A percentile compares a stretch with the other conserved stretches of the same genome.
Conservation (phyloP, 1,140 invertebrate species). For the Drosophila subobscura region DNA sequence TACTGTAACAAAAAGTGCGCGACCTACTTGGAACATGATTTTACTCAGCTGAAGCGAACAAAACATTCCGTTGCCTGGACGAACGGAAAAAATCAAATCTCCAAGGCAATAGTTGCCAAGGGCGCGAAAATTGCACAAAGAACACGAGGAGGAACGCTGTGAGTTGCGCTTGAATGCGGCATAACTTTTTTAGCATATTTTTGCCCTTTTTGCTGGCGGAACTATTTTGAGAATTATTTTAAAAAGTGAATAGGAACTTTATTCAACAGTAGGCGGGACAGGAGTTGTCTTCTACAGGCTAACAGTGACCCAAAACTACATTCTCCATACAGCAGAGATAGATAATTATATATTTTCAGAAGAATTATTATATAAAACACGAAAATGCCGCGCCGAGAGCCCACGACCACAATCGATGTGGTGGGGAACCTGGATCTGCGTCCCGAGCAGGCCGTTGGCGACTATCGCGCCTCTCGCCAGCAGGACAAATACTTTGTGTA, state of each 20-base stretch:
- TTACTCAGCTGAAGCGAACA: conserved; percentile 19
- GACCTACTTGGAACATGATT: conserved; percentile 49
- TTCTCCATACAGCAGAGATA: background rate
- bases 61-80: conserved; percentile 40
- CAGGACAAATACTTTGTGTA: conserved; percentile 69
- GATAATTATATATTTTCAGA: conserved; percentile 1
- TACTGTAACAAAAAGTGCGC: conserved; percentile 34
- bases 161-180: too few relatives aligned
- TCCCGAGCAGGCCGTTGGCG: conserved; percentile 60
- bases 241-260: too few relatives aligned
- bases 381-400: conserved; percentile 71
- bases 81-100: background rate
- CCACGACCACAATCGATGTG: conserved; percentile 69
- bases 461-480: conserved; percentile 61
- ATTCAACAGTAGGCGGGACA: too few relatives aligned
- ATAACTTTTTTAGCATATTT: too few relatives aligned
- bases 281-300: too few relatives aligned
- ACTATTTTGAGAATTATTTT: too few relatives aligned
- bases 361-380: background rate
- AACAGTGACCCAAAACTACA: too few relatives aligned
- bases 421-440: conserved; percentile 67
- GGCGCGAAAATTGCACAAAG: background rate
- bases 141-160: background rate
- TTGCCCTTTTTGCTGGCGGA: too few relatives aligned
- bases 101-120: conserved; percentile 19